Percentiles rank a stretch among this genome's conserved stretches.
Conservation (phyloP, 1,140 invertebrate species). For the Brachionus paranguensis region DNA sequence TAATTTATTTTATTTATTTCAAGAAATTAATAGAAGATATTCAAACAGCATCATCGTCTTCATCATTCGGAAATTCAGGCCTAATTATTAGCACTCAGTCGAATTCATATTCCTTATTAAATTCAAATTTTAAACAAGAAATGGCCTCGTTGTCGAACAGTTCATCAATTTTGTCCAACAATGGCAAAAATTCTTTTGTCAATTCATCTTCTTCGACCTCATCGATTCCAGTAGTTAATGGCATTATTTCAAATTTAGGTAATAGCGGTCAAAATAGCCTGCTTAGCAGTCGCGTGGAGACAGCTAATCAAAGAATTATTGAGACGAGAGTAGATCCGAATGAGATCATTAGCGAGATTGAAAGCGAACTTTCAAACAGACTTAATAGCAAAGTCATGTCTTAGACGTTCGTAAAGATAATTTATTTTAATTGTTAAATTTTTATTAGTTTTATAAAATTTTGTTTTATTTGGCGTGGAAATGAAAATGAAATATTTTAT, state of each 20-base stretch:
- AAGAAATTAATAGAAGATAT: slow-evolving; percentile 34
- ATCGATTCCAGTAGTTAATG: slow-evolving; percentile 22
- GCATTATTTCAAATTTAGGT: not conserved
- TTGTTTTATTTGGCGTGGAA: not conserved
- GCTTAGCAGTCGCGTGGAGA: not conserved
- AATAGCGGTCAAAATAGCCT: not conserved
- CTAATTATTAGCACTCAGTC: not conserved
- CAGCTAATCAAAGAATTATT: slow-evolving; percentile 12
- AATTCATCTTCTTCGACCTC: slow-evolving; percentile 28
- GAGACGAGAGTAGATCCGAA: slow-evolving; percentile 8
- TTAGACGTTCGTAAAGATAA: not conserved
- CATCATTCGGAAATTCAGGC: not conserved
- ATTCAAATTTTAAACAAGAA: not conserved
- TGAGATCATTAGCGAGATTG: slow-evolving; percentile 28
- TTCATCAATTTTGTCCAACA: slow-evolving; percentile 16
- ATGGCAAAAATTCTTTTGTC: slow-evolving; percentile 6
- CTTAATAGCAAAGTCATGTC: not conserved
- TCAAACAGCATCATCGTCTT: slow-evolving; percentile 6
- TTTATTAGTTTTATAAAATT: not conserved
- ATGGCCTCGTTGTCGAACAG: not conserved
- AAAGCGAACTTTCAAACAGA: not conserved
- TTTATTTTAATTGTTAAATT: not conserved
- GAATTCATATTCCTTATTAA: not conserved
- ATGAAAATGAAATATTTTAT: not conserved
- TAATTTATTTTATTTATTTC: not conserved